Evolutionary conservation across 2,888 invertebrate species (phyloP).

Genomic region (Lasioglossum marginatum): DNA sequence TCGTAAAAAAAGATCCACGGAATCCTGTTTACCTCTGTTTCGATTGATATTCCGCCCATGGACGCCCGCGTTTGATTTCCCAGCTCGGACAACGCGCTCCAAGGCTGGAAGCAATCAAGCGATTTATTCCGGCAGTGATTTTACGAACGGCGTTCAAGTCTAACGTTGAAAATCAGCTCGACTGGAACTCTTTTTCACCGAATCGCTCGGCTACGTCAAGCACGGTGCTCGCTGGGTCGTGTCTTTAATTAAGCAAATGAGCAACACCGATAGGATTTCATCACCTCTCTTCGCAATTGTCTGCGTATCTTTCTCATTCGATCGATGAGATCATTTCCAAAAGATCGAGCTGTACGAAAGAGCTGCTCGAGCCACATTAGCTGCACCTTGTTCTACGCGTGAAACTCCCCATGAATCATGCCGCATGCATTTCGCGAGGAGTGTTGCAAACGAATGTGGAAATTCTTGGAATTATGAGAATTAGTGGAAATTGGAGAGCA

Average conservation of each 20-base stretch:
- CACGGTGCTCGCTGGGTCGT: not conserved
- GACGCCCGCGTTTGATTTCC: conserved; percentile 34
- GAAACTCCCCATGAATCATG: conserved; percentile 9
- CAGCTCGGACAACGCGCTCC: conserved; percentile 19
- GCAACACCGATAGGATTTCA: not conserved
- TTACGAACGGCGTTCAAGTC: conserved; percentile 9
- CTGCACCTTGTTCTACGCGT: not conserved
- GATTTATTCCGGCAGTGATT: conserved; percentile 35
- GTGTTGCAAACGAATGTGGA: not conserved
- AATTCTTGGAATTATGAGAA: not conserved
- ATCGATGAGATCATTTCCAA: conserved; percentile 18
- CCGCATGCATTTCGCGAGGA: not conserved
- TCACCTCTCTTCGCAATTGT: not conserved
- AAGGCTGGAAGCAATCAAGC: conserved; percentile 42
- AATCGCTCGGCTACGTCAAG: not conserved
- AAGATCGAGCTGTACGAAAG: conserved; percentile 3
- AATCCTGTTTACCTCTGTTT: conserved; percentile 36
- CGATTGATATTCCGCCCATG: conserved; percentile 32
- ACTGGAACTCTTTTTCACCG: not conserved
- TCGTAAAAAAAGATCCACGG: conserved; percentile 22
- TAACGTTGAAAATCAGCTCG: conserved; percentile 20
- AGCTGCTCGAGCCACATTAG: not conserved
- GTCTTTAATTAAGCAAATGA: not conserved
- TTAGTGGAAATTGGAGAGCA: not conserved
- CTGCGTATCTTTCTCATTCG: not conserved